phyloP scores from a whole-genome alignment of 2,113 vertebrate genomes.

The Limanda limanda region DNA sequence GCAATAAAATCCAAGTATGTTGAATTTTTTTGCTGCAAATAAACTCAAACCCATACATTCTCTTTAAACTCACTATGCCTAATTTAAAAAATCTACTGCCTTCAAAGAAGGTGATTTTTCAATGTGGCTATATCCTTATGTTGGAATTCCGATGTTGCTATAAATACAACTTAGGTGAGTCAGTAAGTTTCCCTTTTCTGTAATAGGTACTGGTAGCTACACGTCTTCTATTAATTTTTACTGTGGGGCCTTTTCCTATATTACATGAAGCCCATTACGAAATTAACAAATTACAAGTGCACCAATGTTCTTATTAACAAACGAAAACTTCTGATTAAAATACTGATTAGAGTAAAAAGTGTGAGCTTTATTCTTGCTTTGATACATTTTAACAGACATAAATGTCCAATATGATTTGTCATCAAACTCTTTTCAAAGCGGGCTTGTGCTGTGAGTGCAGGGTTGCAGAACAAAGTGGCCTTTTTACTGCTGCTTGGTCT shows the following conservation, averaged over 20 bases:
- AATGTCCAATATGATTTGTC: conserved; percentile 24
- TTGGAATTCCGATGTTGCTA: neutral
- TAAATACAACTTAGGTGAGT: conserved; percentile 13
- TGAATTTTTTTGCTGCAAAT: conserved; percentile 24
- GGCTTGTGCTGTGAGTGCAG: conserved; percentile 50
- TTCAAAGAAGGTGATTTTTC: neutral
- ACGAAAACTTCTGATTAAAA: conserved; percentile 6
- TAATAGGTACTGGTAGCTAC: neutral
- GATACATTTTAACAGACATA: conserved; percentile 16
- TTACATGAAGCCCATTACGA: neutral
- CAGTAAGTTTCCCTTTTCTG: neutral
- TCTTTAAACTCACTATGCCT: conserved; percentile 3
- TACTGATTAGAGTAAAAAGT: neutral
- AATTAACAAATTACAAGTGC: neutral
- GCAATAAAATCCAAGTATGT: conserved; percentile 15
- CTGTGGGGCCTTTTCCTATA: neutral
- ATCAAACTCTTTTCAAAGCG: conserved; percentile 52
- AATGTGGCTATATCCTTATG: neutral
- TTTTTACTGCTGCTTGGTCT: conserved; percentile 66
- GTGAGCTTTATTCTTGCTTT: conserved; percentile 12
- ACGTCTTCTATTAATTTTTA: neutral
- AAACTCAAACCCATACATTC: conserved; percentile 18
- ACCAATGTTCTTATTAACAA: neutral
- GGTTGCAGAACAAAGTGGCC: conserved; percentile 70
- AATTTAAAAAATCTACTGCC: neutral